Conservation (phyloP, 30 jellyfish, hydroid and myxozoan genomes). For the Pseudorhiza aurosa region DNA sequence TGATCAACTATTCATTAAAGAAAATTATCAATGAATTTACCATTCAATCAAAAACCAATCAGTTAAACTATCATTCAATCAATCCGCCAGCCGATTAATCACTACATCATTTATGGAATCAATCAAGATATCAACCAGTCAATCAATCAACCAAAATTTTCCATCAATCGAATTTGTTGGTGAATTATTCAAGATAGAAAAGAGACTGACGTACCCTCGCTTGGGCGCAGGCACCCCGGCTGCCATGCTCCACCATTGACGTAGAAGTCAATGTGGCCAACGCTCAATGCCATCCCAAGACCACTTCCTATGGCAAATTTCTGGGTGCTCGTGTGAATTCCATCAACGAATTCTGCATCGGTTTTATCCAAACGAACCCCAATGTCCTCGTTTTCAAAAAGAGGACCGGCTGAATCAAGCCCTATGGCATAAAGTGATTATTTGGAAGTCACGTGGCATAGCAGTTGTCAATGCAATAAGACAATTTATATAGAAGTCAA, state of each 20-base stretch:
- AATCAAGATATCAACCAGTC: background rate
- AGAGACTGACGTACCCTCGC: slow-evolving; percentile 52
- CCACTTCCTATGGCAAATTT: slow-evolving; percentile 65
- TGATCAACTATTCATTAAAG: too few species aligned
- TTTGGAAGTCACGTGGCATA: too few species aligned
- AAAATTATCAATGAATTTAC: background rate
- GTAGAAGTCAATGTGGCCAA: slow-evolving; percentile 85
- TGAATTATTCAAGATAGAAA: too few species aligned
- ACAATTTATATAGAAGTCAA: too few species aligned
- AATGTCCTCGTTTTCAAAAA: slow-evolving; percentile 68
- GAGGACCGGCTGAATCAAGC: slow-evolving; percentile 94
- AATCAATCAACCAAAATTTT: background rate
- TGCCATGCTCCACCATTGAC: slow-evolving; percentile 85
- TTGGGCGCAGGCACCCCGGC: slow-evolving; percentile 69
- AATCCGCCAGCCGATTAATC: background rate
- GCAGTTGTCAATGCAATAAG: too few species aligned
- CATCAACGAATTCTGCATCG: slow-evolving; percentile 94
- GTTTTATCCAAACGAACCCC: slow-evolving; percentile 82
- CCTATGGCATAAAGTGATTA: too few species aligned
- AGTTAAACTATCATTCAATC: background rate
- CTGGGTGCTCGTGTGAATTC: slow-evolving; percentile 71
- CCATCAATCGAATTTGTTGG: too few species aligned
- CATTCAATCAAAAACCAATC: background rate
- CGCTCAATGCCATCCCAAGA: slow-evolving; percentile 61
- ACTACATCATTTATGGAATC: background rate